Conservation (phyloP, 2,888 invertebrate genomes). For the Apamea epomidion region DNA sequence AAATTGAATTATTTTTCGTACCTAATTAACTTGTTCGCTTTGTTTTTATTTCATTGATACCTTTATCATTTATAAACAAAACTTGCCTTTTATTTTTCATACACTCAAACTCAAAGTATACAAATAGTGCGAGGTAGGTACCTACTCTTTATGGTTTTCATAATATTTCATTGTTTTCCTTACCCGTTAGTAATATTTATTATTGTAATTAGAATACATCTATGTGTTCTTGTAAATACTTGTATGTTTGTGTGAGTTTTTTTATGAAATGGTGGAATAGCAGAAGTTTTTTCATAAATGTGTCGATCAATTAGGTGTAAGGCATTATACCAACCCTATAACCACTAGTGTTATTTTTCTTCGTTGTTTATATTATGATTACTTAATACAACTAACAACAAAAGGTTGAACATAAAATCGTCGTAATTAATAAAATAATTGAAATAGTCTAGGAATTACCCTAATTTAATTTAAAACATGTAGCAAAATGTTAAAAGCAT, state of each 20-base stretch:
- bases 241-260: constrained; percentile 19
- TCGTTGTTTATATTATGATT: neutral
- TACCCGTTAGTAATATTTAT: constrained; percentile 37
- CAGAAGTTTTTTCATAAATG: neutral
- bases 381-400: neutral
- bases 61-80: neutral
- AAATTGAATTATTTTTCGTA: neutral
- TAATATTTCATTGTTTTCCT: constrained; percentile 52
- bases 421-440: neutral
- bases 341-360: neutral
- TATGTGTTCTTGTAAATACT: constrained; percentile 16
- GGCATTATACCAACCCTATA: neutral
- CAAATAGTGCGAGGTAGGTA: neutral
- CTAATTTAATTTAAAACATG: neutral
- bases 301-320: neutral
- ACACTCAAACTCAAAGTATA: neutral
- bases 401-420: neutral
- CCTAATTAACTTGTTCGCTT: neutral
- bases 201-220: constrained; percentile 27
- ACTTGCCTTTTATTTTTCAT: constrained; percentile 3
- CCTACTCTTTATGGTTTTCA: constrained; percentile 22
- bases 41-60: neutral
- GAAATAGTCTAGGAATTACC: neutral
- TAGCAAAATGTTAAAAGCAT: neutral
- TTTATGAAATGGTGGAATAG: neutral